These are phyloP conservation scores for Oscheius sp. DNA, from an alignment of 2,888 invertebrate species.

Conservation along the genomic window DNA sequence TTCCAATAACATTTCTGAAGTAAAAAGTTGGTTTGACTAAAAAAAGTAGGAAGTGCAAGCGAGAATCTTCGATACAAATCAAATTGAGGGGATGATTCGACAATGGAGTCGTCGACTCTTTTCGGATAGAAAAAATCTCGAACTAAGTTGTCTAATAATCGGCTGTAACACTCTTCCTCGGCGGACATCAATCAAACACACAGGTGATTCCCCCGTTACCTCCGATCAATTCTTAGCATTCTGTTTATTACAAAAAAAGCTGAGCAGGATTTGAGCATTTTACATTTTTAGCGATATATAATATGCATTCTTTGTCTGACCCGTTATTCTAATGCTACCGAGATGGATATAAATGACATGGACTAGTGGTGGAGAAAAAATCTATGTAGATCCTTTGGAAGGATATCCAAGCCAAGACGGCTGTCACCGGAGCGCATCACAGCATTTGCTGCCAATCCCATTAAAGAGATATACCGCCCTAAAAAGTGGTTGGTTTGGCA, in stretches of 20 bases:
- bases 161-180: constrained; percentile 22
- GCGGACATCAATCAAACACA: constrained; percentile 16
- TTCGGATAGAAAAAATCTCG: background rate
- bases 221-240: constrained; percentile 1
- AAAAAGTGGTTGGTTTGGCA: constrained; percentile 13
- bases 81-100: constrained; percentile 28
- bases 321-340: background rate
- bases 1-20: background rate
- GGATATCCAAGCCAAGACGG: background rate
- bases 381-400: constrained; percentile 6
- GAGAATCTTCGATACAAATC: constrained; percentile 22
- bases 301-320: background rate
- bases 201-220: constrained; percentile 12
- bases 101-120: background rate
- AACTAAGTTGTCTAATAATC: constrained; percentile 12
- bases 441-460: constrained; percentile 40
- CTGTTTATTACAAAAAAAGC: background rate
- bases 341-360: background rate
- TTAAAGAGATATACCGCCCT: constrained; percentile 37
- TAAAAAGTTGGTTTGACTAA: background rate
- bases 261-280: background rate
- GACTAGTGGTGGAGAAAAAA: no score
- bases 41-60: background rate
- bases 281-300: background rate
- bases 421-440: constrained; percentile 28